A percentile compares a stretch with the other conserved stretches of the same genome.
phyloP scores from a whole-genome alignment of 1,140 invertebrate species.

The Bombus vancouverensis region DNA sequence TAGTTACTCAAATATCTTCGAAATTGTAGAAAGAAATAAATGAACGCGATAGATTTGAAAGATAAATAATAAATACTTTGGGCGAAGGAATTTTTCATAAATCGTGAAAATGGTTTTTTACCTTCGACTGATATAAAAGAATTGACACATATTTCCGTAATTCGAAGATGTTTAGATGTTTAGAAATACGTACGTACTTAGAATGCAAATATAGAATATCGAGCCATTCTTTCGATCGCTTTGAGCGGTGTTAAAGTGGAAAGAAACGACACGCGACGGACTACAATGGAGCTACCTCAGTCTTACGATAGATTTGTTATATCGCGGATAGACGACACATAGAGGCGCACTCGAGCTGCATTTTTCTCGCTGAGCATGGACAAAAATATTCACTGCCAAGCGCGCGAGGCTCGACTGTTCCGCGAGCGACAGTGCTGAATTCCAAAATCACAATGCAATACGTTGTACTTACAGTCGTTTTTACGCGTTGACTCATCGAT shows the following conservation, averaged over 20 bases:
- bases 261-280: background rate
- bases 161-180: background rate
- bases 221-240: background rate
- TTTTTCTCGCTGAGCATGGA: conserved; percentile 22
- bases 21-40: background rate
- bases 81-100: background rate
- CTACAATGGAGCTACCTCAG: conserved; percentile 51
- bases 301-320: conserved; percentile 23
- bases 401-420: conserved; percentile 69
- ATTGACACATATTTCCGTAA: background rate
- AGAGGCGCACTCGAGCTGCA: background rate
- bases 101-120: no score
- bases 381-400: conserved; percentile 75
- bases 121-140: no score
- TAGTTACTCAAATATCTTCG: background rate
- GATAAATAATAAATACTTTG: background rate
- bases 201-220: background rate
- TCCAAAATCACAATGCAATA: conserved; percentile 82
- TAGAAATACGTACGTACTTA: background rate
- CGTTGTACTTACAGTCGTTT: conserved; percentile 80
- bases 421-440: conserved; percentile 75
- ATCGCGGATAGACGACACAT: background rate
- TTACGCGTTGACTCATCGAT: conserved; percentile 70
- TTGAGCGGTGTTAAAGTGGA: background rate
- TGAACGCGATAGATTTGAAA: no score